Base-by-base conservation (phyloP, 2,113 vertebrate species). In the Galeopterus variegatus region DNA sequence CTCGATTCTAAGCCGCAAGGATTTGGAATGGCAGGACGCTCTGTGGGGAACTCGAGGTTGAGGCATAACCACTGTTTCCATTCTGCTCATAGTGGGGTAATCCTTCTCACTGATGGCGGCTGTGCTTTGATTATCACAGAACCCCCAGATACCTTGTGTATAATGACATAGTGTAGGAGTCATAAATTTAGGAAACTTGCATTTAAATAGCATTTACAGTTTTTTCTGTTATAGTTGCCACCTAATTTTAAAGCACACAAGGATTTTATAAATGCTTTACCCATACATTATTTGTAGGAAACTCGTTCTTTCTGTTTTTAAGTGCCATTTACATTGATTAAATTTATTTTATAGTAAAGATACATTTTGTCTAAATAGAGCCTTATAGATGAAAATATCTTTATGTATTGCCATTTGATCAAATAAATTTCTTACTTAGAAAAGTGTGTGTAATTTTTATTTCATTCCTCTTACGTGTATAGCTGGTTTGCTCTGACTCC, bases 351-450 rank as follows among this genome's bases (percentile, higher is more conserved):
- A 88, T 73, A 85, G 67, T 69, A 83, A 87, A 83, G 62, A 75
- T 72, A 45, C 28, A 50, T 87, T 83, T 87, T 93, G 45, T 76
- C 91, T 50, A 45, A 91, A 81, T 70, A 90, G 54, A 83, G 52
- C 54, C 58, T 89, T 88, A 64, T 7, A 18, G 41, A 87, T 97
- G 88, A 94, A 84, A 95, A 84, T 95, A 62, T 73, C 76, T 92
- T 94, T 80, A n/a, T 80, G 54, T 73, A n/a, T 83, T 95, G 64
- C 81, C 79, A 95, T 95, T 89, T 72, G 75, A 89, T 72, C 75
- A 97, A 97, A 97, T 97, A 97, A 94, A 97, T 70, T 95, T 96
- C 88, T 96, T 97, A 72, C 52, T 60, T 93, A 64, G 50, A 65
- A 92, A 91, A 88, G 69, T 58, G n/a, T 36, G 23, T 6, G 0